Base-by-base conservation (phyloP, 2,888 invertebrate genomes). In the Synanthedon formicaeformis region DNA sequence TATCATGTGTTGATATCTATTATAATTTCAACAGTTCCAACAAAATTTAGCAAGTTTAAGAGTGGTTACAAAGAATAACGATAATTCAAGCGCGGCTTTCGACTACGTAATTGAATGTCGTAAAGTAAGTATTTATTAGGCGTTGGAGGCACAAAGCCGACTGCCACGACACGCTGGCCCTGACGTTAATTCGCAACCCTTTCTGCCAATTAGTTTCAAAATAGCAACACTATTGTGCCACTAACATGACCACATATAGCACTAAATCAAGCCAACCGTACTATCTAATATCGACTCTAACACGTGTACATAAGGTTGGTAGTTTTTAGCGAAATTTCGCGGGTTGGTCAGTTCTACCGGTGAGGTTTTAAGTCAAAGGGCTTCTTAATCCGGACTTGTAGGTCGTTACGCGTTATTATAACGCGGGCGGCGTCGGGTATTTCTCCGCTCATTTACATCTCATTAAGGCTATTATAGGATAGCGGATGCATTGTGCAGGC, bases 391-490 rank as follows among this genome's bases (percentile, higher is more conserved):
- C 88, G 76, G 86, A 77, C 84, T 87, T 85, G 85, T 86, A 85
- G 85, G 87, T 86, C 83, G 88, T 87, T 87, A 87, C 84, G 87
- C 81, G 84, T 87, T 88, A 88, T 88, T 85, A 88, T 88, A 88
- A 88, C 85, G 78, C 82, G 79, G 73, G 66, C 73, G 71, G 76
- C 78, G 81, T 73, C 73, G 80, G 78, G 78, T 82, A 80, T 81
- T 82, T 78, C 85, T 85, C 75, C 74, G 81, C 86, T 88, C 88
- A 88, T 88, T 88, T 88, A 87, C 88, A 88, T 88, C 86, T 87
- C 87, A 86, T 88, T 88, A 87, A 73, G 77, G 69, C 84, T 86
- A 84, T 86, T 84, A 86, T 85, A 79, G 78, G 79, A 75, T 69
- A 68, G 64, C 69, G 65, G 71, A 67, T 65, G 68, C 62, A 67